These are phyloP conservation scores for Leucoraja ocellata DNA, from an alignment of 2,797 vertebrate species.

Conservation along the genomic window DNA sequence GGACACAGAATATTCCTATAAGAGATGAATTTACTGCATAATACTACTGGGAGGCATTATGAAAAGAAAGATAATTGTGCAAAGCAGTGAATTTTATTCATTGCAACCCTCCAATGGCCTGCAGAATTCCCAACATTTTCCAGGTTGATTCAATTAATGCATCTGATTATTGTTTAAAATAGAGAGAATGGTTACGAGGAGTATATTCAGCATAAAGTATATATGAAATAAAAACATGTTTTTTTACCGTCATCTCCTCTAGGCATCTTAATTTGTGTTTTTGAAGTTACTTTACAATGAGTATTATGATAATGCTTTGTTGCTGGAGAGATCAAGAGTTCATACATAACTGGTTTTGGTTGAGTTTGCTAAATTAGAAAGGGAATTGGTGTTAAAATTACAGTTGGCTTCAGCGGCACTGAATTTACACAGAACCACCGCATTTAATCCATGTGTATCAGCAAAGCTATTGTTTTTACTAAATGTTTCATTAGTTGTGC, in stretches of 20 bases:
- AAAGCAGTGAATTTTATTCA: background rate
- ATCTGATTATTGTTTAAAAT: background rate
- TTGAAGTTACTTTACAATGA: background rate
- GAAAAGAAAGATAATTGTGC: background rate
- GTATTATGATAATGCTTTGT: background rate
- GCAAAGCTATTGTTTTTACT: background rate
- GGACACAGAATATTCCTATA: background rate
- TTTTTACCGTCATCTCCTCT: background rate
- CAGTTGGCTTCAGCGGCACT: background rate
- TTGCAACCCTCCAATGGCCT: background rate
- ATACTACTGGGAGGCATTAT: background rate
- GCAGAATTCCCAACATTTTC: background rate
- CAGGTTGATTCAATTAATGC: background rate
- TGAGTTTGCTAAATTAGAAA: background rate
- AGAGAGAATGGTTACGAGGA: too few species aligned
- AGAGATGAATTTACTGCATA: background rate
- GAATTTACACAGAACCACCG: background rate
- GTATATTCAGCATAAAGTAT: background rate
- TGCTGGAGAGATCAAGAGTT: background rate
- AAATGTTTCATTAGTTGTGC: background rate
- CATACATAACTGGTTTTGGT: background rate
- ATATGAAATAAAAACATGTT: slow-evolving; percentile 2
- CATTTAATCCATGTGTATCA: background rate
- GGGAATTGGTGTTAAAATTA: background rate
- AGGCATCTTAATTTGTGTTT: background rate